Conservation (phyloP, 2,113 vertebrate species). For the Pangasianodon hypophthalmus region DNA sequence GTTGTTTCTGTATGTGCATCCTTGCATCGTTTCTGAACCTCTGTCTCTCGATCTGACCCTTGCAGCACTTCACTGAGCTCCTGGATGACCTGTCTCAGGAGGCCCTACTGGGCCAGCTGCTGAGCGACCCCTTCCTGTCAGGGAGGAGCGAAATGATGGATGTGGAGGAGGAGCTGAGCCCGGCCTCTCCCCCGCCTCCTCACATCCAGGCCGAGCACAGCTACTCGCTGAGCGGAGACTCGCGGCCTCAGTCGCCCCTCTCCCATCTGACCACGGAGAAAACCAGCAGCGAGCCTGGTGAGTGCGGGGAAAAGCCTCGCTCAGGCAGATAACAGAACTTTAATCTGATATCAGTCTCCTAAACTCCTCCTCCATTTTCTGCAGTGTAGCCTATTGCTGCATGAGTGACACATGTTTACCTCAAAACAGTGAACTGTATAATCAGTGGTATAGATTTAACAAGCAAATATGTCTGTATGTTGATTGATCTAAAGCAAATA, state of each 20-base stretch:
- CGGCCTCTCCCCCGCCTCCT: constrained; percentile 83
- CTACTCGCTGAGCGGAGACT: constrained; percentile 95
- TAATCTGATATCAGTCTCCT: neutral
- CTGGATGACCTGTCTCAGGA: constrained; percentile 95
- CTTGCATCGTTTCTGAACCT: neutral
- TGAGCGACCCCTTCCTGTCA: constrained; percentile 95
- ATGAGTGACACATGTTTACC: neutral
- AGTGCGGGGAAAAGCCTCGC: neutral
- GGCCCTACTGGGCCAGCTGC: constrained; percentile 90
- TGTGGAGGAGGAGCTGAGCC: constrained; percentile 79
- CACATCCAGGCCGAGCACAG: constrained; percentile 97
- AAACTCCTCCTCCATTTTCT: neutral
- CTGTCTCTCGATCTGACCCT: constrained; percentile 33
- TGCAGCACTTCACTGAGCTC: constrained; percentile 93
- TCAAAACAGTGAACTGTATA: neutral
- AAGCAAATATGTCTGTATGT: too few relatives aligned
- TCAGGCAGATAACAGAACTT: neutral
- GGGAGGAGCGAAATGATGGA: constrained; percentile 84
- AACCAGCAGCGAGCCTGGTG: constrained; percentile 88
- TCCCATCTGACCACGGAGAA: constrained; percentile 83
- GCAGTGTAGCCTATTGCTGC: neutral
- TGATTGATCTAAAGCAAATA: too few relatives aligned
- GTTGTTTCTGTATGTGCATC: neutral
- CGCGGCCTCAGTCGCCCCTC: constrained; percentile 89
- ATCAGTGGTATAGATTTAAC: too few relatives aligned